A percentile compares a stretch with the other conserved stretches of the same genome.
Conservation (phyloP, 2,888 invertebrate species). For the Cerceris rybyensis region DNA sequence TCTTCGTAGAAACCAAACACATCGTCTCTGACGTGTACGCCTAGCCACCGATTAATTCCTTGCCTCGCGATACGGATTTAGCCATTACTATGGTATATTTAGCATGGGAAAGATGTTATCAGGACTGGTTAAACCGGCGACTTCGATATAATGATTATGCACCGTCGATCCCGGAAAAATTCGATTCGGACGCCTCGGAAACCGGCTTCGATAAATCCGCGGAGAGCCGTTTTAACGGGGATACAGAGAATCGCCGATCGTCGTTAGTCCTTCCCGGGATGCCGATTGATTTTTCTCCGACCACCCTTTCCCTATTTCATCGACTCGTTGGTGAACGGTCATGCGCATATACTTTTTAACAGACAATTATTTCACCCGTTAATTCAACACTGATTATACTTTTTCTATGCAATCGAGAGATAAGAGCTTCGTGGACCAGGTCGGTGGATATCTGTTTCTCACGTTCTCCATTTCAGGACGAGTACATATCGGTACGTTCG, state of each 20-base stretch:
- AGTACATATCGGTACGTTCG: constrained; percentile 7
- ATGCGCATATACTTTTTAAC: not conserved
- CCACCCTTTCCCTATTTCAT: not conserved
- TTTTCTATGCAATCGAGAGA: constrained; percentile 24
- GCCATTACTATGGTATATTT: constrained; percentile 74
- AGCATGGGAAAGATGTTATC: constrained; percentile 76
- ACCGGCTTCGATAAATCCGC: constrained; percentile 75
- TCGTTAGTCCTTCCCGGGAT: constrained; percentile 42
- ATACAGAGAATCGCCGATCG: constrained; percentile 41
- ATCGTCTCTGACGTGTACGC: not conserved
- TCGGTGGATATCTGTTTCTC: constrained; percentile 49
- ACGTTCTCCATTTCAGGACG: constrained; percentile 47
- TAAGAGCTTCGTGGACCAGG: constrained; percentile 20
- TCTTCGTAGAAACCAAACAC: not conserved
- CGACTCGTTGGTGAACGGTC: too few relatives aligned
- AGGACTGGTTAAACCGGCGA: constrained; percentile 74
- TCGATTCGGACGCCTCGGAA: constrained; percentile 71
- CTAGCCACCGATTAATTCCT: constrained; percentile 63
- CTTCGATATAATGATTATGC: constrained; percentile 74
- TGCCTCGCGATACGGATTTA: constrained; percentile 75
- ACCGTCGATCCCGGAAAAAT: constrained; percentile 53
- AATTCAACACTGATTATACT: constrained; percentile 38
- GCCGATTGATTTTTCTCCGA: constrained; percentile 22
- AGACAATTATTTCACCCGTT: constrained; percentile 52
- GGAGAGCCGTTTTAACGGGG: constrained; percentile 70